Conservation (phyloP, 2,113 vertebrate species). For the Bothrops jararaca region DNA sequence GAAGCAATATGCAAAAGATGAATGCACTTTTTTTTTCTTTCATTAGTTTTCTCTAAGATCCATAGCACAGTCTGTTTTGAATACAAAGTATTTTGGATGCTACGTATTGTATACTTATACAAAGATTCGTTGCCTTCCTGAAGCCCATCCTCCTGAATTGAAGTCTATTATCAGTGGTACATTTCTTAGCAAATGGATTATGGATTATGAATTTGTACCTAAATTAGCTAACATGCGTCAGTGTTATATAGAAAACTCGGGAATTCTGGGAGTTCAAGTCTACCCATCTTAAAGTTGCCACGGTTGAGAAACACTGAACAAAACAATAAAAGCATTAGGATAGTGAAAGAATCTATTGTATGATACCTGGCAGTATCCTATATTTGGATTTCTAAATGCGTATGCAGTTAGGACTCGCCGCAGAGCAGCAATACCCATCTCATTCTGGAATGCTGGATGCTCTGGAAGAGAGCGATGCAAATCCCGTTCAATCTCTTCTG, state of each 20-base stretch:
- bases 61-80: background rate
- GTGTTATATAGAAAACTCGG: background rate
- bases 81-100: background rate
- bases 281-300: no score
- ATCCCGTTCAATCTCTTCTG: constrained; percentile 96
- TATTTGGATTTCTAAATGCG: constrained; percentile 96
- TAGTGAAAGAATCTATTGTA: background rate
- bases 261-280: no score
- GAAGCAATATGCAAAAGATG: background rate
- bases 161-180: background rate
- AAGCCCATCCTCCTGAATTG: background rate
- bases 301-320: background rate
- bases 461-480: constrained; percentile 96
- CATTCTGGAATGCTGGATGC: constrained; percentile 97
- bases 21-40: background rate
- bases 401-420: constrained; percentile 94
- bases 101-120: background rate
- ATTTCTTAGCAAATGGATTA: background rate
- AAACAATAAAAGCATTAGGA: constrained; percentile 4
- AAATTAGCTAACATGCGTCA: background rate
- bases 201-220: background rate
- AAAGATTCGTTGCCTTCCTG: background rate
- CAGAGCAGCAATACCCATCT: constrained; percentile 96
- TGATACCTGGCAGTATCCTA: constrained; percentile 95
- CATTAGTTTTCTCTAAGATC: background rate